Evolutionary conservation across 2,113 vertebrate genomes (phyloP).

Genomic region (Ornithorhynchus anatinus): DNA sequence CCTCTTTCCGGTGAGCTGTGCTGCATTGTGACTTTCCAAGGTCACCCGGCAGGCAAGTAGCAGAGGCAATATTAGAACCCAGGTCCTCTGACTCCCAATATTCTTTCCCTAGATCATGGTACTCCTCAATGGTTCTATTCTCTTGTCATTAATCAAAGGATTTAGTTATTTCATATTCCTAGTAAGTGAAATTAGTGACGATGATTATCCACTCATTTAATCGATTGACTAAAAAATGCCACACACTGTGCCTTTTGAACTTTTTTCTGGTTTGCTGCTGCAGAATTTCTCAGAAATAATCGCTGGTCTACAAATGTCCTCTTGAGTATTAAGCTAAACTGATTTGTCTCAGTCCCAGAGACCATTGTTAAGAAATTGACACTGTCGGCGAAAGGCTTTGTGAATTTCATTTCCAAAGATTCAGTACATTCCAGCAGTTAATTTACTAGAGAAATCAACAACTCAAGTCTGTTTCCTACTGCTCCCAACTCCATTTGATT

Average conservation of each 20-base stretch:
- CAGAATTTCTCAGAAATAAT: background rate
- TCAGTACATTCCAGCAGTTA: constrained; percentile 27
- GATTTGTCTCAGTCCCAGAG: constrained; percentile 9
- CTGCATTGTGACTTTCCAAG: too few species aligned
- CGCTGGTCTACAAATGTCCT: background rate
- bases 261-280: too few species aligned
- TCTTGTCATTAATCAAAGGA: too few species aligned
- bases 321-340: background rate
- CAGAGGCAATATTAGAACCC: too few species aligned
- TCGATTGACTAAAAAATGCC: background rate
- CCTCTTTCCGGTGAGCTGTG: too few species aligned
- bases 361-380: constrained; percentile 4
- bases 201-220: too few species aligned
- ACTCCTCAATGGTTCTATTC: too few species aligned
- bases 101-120: too few species aligned
- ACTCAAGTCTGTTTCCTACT: background rate
- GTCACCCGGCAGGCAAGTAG: too few species aligned
- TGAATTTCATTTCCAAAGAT: constrained; percentile 16
- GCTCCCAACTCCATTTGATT: constrained; percentile 4
- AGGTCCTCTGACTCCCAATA: too few species aligned
- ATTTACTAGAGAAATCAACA: constrained; percentile 8
- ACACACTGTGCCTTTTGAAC: background rate
- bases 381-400: constrained; percentile 14
- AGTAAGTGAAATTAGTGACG: too few species aligned
- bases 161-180: too few species aligned